Base-by-base conservation (phyloP, 2,888 invertebrate species). In the Hipparchia semele region DNA sequence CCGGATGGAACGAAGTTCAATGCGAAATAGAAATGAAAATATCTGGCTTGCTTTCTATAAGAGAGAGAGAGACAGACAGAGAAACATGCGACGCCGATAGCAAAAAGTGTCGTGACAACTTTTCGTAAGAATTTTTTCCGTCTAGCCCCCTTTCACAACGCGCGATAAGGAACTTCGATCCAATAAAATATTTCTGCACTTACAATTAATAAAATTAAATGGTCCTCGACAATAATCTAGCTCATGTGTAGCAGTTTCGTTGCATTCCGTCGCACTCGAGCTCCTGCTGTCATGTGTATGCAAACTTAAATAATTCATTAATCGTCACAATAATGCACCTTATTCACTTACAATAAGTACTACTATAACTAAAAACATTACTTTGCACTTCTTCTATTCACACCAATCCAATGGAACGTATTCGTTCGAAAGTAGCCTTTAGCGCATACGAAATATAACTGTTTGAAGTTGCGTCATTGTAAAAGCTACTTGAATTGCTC, bases 201-300 rank as follows among this genome's bases (percentile, higher is more conserved):
- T 39, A 1, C 39, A 39, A 39, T 39, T 39, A 39, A 39, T 39
- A 13, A 54, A 66, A 66, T 9, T 45, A 45, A 67, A 56, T 69
- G 56, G 56, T 70, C 56, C 56, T 62, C 51, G 45, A 23, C 56
- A 58, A 58, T 58, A 6, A 46, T 56, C 65, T 53, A 70, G 73
- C 74, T 73, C 73, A 46, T 76, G 74, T 77, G 70, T 72, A 72
- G 65, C 73, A 69, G 71, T 67, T 74, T 86, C 88, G 87, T 89
- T 90, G 91, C 91, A 90, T 90, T 89, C 89, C 91, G 88, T 86
- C 89, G 89, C 90, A 90, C 90, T 86, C 89, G 87, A 87, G 84
- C 85, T 86, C 87, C 85, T 84, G 85, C 86, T 88, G 87, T 87
- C 89, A 82, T 84, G 58, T 59, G 12, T 23, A 59, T 46, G 45